Conservation (phyloP, 2,113 vertebrate genomes). For the Myrmecobius fasciatus region DNA sequence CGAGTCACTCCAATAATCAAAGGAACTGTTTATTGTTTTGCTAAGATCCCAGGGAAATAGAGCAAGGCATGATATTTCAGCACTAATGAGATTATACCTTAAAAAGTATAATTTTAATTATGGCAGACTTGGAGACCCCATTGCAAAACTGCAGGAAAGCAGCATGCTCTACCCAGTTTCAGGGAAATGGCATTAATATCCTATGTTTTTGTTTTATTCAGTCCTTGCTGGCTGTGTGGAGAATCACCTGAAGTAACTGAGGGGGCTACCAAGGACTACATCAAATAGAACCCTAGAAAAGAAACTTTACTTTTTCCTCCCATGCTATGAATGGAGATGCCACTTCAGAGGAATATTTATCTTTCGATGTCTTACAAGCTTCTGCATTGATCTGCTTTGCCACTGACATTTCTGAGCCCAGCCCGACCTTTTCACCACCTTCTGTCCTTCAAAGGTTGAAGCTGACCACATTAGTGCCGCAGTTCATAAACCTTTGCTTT, state of each 20-base stretch:
- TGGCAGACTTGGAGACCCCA: conserved; percentile 68
- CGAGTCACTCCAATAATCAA: conserved; percentile 69
- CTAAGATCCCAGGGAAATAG: conserved; percentile 67
- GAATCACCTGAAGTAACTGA: conserved; percentile 82
- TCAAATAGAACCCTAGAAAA: conserved; percentile 75
- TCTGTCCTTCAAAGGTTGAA: conserved; percentile 63
- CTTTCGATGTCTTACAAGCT: conserved; percentile 68
- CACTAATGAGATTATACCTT: conserved; percentile 59
- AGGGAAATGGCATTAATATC: conserved; percentile 79
- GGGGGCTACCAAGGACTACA: conserved; percentile 72
- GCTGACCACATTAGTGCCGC: background rate
- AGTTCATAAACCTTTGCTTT: conserved; percentile 36
- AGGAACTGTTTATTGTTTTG: conserved; percentile 71
- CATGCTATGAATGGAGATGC: conserved; percentile 59
- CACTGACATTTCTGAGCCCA: conserved; percentile 60
- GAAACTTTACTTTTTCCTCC: conserved; percentile 74
- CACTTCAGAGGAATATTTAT: conserved; percentile 71
- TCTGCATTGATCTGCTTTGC: conserved; percentile 66
- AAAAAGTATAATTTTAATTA: conserved; percentile 76
- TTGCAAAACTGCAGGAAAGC: conserved; percentile 71
- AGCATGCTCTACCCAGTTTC: conserved; percentile 58
- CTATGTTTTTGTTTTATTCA: conserved; percentile 84
- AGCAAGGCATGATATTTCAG: conserved; percentile 63
- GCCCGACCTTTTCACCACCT: conserved; percentile 49
- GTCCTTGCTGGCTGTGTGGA: conserved; percentile 79